These are phyloP conservation scores for Pollachius pollachius DNA, from an alignment of 2,113 vertebrate genomes.

Conservation along the genomic window DNA sequence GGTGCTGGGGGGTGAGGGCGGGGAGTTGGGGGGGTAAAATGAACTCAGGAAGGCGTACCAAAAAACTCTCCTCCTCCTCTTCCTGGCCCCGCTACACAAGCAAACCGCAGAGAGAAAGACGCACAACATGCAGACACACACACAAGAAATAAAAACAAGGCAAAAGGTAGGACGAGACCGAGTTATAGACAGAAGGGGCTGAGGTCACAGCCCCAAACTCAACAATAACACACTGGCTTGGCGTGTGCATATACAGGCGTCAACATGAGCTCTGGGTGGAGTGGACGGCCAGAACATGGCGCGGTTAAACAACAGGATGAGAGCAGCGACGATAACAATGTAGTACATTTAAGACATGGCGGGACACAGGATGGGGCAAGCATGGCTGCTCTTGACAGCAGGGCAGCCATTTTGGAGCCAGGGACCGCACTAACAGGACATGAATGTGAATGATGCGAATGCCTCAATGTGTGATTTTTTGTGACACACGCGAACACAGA, in stretches of 20 bases:
- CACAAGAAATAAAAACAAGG: constrained; percentile 28
- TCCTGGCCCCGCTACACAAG: constrained; percentile 83
- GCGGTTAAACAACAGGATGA: too few species aligned
- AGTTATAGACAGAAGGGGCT: constrained; percentile 50
- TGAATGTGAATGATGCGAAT: too few species aligned
- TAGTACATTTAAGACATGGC: constrained; percentile 18
- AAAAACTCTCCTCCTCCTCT: constrained; percentile 79
- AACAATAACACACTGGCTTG: constrained; percentile 20
- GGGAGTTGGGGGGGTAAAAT: constrained; percentile 23
- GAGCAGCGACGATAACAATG: neutral
- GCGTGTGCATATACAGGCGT: neutral
- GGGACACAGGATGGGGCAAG: too few species aligned
- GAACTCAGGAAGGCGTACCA: constrained; percentile 78
- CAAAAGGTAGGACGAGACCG: constrained; percentile 48
- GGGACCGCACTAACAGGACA: too few species aligned
- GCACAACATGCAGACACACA: constrained; percentile 7
- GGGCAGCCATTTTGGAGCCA: too few species aligned
- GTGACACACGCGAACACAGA: neutral
- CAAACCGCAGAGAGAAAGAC: constrained; percentile 38
- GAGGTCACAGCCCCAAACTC: constrained; percentile 28
- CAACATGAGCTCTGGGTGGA: too few species aligned
- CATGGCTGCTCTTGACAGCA: too few species aligned
- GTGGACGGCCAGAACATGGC: too few species aligned
- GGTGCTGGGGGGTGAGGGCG: neutral
- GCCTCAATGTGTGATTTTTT: too few species aligned